Evolutionary conservation across 2,797 vertebrate species (phyloP), one percentile per base, ranked within the genome.

Genomic region (Pangasius macronema): DNA sequence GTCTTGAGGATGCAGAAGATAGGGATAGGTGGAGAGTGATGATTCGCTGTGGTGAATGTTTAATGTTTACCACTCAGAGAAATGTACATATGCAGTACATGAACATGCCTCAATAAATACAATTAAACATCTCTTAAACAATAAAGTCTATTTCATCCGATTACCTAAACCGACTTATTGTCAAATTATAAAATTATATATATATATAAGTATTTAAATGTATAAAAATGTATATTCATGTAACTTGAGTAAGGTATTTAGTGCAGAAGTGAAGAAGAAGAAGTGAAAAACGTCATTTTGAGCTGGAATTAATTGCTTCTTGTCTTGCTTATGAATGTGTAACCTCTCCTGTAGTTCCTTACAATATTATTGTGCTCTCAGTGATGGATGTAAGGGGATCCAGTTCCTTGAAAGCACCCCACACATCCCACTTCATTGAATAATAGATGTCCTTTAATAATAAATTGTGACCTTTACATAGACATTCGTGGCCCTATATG

Each of bases 391-490:
- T 33, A 53, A 80, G 11, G 33, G 4, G 24, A 49, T 73, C 68
- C 68, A 11, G 63, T 57, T 76, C n/a, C 16, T 65, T 57, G 39
- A 59, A 55, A 22, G 22, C 57, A 77, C 27, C 1, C 14, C 63
- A 20, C 63, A 30, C 36, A 22, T 51, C 11, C 36, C 30, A 36
- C 55, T 86, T 68, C 5, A 68, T 16, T 79, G 46, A 86, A 68
- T 86, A 79, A 80, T 79, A 51, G 33, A 80, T 77, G 39, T 22
- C 73, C 42, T 67, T 79, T 67, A 70, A 86, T 80, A 70, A 81
- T 81, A 9, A 57, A 86, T 59, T 39, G 20, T 59, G 81, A 85
- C 59, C 42, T 85, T 39, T 79, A 86, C 85, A 86, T 46, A 81
- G 77, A 80, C 13, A 42, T 81, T 81, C 61, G 46, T 30, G 14